Base-by-base conservation (phyloP, 2,888 invertebrate species). In the Pemphredon lugubris region DNA sequence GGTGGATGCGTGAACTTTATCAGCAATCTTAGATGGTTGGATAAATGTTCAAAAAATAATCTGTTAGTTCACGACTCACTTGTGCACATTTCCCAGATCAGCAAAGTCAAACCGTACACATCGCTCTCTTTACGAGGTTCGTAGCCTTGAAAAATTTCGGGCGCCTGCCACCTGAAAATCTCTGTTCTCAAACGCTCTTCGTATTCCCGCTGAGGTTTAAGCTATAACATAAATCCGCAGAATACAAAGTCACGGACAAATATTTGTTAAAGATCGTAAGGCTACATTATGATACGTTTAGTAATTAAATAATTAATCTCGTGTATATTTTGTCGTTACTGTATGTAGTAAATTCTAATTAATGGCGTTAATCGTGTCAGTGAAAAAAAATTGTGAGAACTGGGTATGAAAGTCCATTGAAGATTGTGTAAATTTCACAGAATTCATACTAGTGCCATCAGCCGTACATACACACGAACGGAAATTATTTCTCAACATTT, bases 21-120 rank as follows among this genome's bases (percentile, higher is more conserved):
- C n/a, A n/a, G n/a, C n/a, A n/a, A n/a, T n/a, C n/a, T n/a, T n/a
- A n/a, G n/a, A n/a, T n/a, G n/a, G n/a, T n/a, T n/a, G n/a, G n/a
- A n/a, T n/a, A n/a, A n/a, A n/a, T n/a, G n/a, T n/a, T n/a, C n/a
- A n/a, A n/a, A n/a, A n/a, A n/a, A n/a, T n/a, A n/a, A 13, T 45
- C 11, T 23, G 11, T 16, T 7, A 4, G 23, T 21, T 6, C 3
- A 18, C 44, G 14, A 64, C 72, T 83, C 26, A 84, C 86, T 83
- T 26, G 87, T 87, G 47, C 85, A 83, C 83, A 87, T 86, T 77
- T 87, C 87, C 87, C 87, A 87, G 44, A 87, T 85, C 20, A 87
- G 67, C 14, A 87, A 75, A 7, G 83, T 65, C 16, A 87, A 73
- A n/a, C 86, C 83, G 20, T 87, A 87, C 51, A 87, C 76, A 39